Conservation (phyloP, 2,113 vertebrate genomes). For the Myrmecobius fasciatus region DNA sequence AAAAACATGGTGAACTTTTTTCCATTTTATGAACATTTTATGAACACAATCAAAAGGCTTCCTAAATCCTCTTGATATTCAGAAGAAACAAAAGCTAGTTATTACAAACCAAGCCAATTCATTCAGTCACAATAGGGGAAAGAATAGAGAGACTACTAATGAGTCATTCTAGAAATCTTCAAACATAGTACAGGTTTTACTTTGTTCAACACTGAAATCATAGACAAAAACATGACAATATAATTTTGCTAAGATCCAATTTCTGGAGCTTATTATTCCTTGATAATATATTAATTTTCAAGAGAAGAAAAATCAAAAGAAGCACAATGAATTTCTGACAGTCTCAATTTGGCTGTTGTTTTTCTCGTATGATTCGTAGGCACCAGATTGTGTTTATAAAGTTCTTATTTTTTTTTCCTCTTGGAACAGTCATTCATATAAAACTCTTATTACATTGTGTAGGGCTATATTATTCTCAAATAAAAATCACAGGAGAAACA, state of each 20-base stretch:
- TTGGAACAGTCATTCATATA: conserved; percentile 42
- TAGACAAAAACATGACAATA: conserved; percentile 18
- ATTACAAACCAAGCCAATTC: background rate
- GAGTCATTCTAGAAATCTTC: background rate
- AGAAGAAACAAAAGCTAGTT: conserved; percentile 17
- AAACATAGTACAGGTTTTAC: conserved; percentile 27
- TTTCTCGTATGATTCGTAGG: background rate
- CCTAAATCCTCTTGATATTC: background rate
- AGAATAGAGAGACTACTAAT: background rate
- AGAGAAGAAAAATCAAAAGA: conserved; percentile 63
- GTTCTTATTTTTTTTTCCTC: conserved; percentile 64
- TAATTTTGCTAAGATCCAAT: conserved; percentile 52
- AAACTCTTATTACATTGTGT: conserved; percentile 53
- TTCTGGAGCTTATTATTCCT: conserved; percentile 49
- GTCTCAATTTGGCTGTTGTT: conserved; percentile 47
- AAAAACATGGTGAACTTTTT: conserved; percentile 35
- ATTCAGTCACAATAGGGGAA: conserved; percentile 13
- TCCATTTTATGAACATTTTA: background rate
- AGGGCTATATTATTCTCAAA: conserved; percentile 37
- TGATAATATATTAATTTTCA: conserved; percentile 66
- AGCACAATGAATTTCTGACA: conserved; percentile 44
- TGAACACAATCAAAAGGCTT: conserved; percentile 7
- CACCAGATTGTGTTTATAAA: conserved; percentile 52
- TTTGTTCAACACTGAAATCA: conserved; percentile 41
- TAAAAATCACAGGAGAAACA: conserved; percentile 46